A percentile compares a stretch with the other conserved stretches of the same genome.
Evolutionary conservation across 2,888 invertebrate genomes (phyloP).

Genomic region (Lithodes maja): DNA sequence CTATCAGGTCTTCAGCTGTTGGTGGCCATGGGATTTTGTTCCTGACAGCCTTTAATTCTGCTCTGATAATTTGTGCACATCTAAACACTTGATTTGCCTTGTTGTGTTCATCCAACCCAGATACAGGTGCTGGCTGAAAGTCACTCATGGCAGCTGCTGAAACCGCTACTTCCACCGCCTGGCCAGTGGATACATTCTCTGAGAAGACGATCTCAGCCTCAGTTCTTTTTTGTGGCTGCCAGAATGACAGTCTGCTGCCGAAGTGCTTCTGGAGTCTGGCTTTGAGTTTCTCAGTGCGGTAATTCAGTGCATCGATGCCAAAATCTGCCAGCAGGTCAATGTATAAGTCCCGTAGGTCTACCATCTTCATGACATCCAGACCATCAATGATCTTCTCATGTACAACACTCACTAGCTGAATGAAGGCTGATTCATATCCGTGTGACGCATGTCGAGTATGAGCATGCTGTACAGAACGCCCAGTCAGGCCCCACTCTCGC

Average conservation of each 20-base stretch:
- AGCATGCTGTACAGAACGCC: too few species aligned
- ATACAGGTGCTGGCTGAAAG: neutral
- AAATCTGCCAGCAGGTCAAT: constrained; percentile 22
- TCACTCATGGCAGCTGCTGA: neutral
- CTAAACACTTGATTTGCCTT: constrained; percentile 1
- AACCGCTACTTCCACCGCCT: neutral
- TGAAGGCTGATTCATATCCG: constrained; percentile 16
- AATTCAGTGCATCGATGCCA: constrained; percentile 22
- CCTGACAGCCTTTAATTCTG: neutral
- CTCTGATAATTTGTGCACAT: constrained; percentile 18
- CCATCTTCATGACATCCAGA: constrained; percentile 14
- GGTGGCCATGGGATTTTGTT: neutral
- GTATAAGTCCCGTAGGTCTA: constrained; percentile 4
- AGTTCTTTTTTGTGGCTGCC: constrained; percentile 14
- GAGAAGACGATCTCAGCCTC: constrained; percentile 17
- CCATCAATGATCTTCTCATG: constrained; percentile 30
- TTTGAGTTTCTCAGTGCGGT: constrained; percentile 28
- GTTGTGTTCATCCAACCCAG: neutral
- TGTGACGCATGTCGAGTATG: too few species aligned
- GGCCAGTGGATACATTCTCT: neutral
- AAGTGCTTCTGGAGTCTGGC: constrained; percentile 17
- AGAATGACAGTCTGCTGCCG: constrained; percentile 7
- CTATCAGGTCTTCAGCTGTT: constrained; percentile 3
- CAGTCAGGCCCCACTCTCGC: too few species aligned
- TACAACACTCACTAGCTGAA: constrained; percentile 4